Evolutionary conservation across 2,113 vertebrate species (phyloP), one percentile per base, ranked within the genome.

Genomic region (Epinephelus cyanopodus): DNA sequence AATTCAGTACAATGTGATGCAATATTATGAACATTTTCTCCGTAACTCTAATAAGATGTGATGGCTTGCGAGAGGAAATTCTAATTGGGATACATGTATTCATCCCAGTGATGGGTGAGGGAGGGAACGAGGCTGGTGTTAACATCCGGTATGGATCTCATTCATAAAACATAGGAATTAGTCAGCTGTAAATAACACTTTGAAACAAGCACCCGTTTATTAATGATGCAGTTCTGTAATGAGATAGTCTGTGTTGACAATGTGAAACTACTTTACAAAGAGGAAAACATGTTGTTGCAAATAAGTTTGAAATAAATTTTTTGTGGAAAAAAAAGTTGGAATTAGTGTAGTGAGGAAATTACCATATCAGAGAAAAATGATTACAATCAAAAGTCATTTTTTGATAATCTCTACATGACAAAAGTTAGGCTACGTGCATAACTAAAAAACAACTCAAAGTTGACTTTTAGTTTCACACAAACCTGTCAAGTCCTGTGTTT

Each of bases 151-250:
- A 67, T 48, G 19, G 15, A 58, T 72, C 45, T 71, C 45, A 81
- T 82, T 82, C 66, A 82, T 77, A 73, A 81, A 80, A 90, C 81
- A 73, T 76, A 5, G 8, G 53, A 74, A 74, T 82, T 39, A 77
- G 37, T 77, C 69, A 75, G 45, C 74, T 61, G 29, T 48, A 37
- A 73, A 81, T 74, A 74, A 73, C n/a, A 37, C 50, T 68, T 39
- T 56, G 12, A 66, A 64, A 73, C 25, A 17, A 29, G 19, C 13
- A 61, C 37, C 11, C 47, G 45, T 23, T 64, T 60, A 27, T 60
- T 53, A 75, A 70, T 52, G 39, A 70, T 45, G 21, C 23, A 48
- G 48, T 72, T 72, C n/a, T 72, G 37, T 39, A 60, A 65, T 76
- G 23, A 60, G 25, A 78, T 50, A n/a, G 17, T 53, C 7, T 42